phyloP scores from a whole-genome alignment of 2,888 invertebrate species.

The Lypha dubia region DNA sequence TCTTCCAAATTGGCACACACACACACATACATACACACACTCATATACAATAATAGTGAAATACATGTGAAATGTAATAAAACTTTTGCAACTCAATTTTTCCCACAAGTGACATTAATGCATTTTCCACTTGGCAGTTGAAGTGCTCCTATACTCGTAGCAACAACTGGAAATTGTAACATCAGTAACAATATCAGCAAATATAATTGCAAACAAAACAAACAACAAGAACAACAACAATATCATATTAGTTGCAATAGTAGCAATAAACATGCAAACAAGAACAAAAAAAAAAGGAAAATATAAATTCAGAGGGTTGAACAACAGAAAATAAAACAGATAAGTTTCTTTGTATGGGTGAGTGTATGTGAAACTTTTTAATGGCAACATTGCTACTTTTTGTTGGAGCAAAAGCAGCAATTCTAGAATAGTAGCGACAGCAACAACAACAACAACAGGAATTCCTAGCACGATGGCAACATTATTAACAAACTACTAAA shows the following conservation, averaged over 20 bases:
- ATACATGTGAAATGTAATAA: conserved; percentile 56
- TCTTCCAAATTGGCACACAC: background rate
- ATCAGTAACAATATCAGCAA: conserved; percentile 24
- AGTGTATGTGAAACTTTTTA: conserved; percentile 49
- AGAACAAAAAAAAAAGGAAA: conserved; percentile 18
- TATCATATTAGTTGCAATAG: conserved; percentile 47
- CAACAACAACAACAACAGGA: conserved; percentile 23
- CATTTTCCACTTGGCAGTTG: conserved; percentile 68
- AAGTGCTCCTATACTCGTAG: conserved; percentile 56
- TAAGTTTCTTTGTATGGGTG: background rate
- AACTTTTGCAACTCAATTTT: conserved; percentile 69
- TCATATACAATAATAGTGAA: background rate
- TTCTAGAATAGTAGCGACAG: background rate
- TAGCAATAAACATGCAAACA: conserved; percentile 51
- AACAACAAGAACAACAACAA: conserved; percentile 38
- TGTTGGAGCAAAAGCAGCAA: conserved; percentile 21
- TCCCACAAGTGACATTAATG: conserved; percentile 72
- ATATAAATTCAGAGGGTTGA: background rate
- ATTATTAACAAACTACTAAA: conserved; percentile 55
- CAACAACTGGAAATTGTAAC: conserved; percentile 40
- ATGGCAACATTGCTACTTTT: conserved; percentile 55
- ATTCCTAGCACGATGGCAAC: conserved; percentile 35
- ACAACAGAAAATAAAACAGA: conserved; percentile 10
- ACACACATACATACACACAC: background rate
- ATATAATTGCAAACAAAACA: conserved; percentile 34